Conservation (phyloP, 2,113 vertebrate genomes). For the Campylorhamphus procurvoides region DNA sequence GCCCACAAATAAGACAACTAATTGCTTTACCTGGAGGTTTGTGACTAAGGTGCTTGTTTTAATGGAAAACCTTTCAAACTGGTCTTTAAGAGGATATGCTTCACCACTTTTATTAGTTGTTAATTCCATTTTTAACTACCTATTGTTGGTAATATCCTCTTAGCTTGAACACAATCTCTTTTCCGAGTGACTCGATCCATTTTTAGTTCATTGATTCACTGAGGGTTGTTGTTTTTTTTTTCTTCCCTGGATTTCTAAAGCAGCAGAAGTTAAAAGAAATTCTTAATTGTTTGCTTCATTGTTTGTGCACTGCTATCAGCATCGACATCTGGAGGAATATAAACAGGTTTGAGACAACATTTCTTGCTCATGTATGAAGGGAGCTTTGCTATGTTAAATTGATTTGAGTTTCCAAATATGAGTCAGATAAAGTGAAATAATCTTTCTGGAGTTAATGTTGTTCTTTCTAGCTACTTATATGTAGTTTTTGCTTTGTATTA, state of each 20-base stretch:
- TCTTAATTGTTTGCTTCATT: slow-evolving; percentile 51
- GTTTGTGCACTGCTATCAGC: slow-evolving; percentile 27
- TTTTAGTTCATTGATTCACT: slow-evolving; percentile 51
- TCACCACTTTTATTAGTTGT: slow-evolving; percentile 53
- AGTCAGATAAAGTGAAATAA: slow-evolving; percentile 21
- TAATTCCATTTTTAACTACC: slow-evolving; percentile 68
- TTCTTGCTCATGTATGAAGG: background rate
- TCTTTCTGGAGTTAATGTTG: background rate
- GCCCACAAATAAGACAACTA: background rate
- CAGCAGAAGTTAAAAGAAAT: slow-evolving; percentile 41
- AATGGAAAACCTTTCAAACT: slow-evolving; percentile 41
- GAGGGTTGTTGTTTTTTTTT: background rate
- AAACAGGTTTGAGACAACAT: slow-evolving; percentile 32
- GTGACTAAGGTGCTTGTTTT: slow-evolving; percentile 15
- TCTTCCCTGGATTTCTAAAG: slow-evolving; percentile 33
- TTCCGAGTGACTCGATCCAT: background rate
- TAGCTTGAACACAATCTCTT: slow-evolving; percentile 47
- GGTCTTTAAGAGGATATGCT: slow-evolving; percentile 32
- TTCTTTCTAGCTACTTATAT: background rate
- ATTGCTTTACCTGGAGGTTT: background rate
- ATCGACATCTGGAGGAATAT: slow-evolving; percentile 13
- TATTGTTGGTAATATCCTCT: slow-evolving; percentile 60
- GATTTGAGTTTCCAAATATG: slow-evolving; percentile 9
- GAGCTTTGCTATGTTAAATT: background rate
- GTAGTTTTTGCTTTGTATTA: background rate